A percentile compares a stretch with the other conserved stretches of the same genome.
Conservation (phyloP, 2,888 invertebrate genomes). For the Lasioglossum leucozonium region DNA sequence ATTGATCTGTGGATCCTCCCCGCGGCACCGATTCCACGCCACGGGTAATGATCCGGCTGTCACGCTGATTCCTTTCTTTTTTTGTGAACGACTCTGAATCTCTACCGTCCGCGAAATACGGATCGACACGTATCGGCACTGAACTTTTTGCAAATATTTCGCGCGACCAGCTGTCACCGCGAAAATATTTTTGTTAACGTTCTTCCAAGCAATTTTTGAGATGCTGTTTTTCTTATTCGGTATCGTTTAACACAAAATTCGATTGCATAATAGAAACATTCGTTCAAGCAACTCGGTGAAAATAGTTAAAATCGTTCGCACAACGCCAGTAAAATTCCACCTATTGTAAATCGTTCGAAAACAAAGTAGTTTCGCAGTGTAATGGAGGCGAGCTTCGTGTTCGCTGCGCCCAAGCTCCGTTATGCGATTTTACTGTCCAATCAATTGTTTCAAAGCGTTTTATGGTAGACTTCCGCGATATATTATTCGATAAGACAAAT, state of each 20-base stretch:
- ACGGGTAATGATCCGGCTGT: background rate
- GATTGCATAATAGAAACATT: background rate
- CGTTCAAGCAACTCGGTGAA: background rate
- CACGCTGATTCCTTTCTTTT: background rate
- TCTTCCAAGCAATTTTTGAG: background rate
- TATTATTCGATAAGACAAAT: background rate
- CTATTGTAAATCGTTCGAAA: background rate
- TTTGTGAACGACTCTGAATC: background rate
- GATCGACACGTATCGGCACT: background rate
- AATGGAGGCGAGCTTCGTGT: background rate
- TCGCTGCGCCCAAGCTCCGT: background rate
- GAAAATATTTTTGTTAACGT: background rate
- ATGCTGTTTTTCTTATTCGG: no score
- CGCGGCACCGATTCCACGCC: background rate
- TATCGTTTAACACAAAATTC: no score
- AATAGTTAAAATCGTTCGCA: no score
- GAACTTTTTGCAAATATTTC: background rate
- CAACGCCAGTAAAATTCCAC: background rate
- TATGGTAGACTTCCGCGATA: background rate
- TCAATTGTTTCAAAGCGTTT: slow-evolving; percentile 8
- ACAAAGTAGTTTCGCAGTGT: background rate
- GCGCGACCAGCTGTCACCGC: no score
- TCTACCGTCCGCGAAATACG: no score
- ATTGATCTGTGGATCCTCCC: slow-evolving; percentile 19
- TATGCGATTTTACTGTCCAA: background rate